Percentiles rank a stretch among this genome's conserved stretches.
Evolutionary conservation across 2,888 invertebrate species (phyloP).

Genomic region (Andrena minutula): DNA sequence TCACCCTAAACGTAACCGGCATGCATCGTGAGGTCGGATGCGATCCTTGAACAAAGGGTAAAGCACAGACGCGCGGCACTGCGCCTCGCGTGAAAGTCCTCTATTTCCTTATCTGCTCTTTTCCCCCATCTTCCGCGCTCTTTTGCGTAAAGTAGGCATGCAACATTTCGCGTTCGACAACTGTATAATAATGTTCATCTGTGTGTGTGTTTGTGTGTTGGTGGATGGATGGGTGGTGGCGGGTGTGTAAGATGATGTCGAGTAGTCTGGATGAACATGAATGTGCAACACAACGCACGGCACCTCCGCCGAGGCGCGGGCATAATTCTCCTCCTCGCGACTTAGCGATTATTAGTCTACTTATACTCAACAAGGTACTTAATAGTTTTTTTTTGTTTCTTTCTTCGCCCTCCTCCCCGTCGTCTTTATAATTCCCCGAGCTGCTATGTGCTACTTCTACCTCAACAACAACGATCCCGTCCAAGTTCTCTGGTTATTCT

Average conservation of each 20-base stretch:
- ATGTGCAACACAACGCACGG: conserved; percentile 55
- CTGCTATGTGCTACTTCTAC: conserved; percentile 80
- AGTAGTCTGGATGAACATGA: conserved; percentile 59
- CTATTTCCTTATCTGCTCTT: conserved; percentile 2
- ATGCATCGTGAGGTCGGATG: conserved; percentile 49
- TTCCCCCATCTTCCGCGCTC: conserved; percentile 12
- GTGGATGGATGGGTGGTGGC: conserved; percentile 5
- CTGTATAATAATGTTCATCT: conserved; percentile 45
- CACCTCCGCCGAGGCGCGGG: conserved; percentile 50
- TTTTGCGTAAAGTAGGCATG: conserved; percentile 63
- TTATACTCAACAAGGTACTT: conserved; percentile 84
- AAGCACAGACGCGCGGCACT: conserved; percentile 65
- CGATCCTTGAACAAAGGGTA: conserved; percentile 46
- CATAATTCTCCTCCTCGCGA: conserved; percentile 53
- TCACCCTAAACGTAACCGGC: conserved; percentile 45
- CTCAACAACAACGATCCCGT: conserved; percentile 79
- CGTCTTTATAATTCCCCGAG: conserved; percentile 73
- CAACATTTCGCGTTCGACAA: conserved; percentile 61
- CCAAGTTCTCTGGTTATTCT: conserved; percentile 60
- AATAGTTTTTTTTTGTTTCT: conserved; percentile 72
- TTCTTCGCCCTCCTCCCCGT: conserved; percentile 54
- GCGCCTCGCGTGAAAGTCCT: conserved; percentile 55
- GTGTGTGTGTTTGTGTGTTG: conserved; percentile 16
- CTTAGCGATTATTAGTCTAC: conserved; percentile 80
- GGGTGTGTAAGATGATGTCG: conserved; percentile 28